A percentile compares a stretch with the other conserved stretches of the same genome.
Conservation (phyloP, 1,140 invertebrate species). For the Melitaea cinxia region DNA sequence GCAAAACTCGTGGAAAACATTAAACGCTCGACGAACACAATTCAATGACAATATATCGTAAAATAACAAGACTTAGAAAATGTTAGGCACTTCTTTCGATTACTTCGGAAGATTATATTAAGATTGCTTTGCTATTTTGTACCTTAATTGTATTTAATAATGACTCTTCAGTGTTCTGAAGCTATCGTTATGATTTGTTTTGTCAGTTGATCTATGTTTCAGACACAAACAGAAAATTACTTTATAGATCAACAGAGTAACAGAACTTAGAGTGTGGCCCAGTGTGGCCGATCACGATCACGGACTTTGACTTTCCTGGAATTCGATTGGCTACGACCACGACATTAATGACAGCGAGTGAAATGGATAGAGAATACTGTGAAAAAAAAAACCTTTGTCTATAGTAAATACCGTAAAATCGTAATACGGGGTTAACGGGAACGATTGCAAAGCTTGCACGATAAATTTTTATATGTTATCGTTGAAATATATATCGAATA, state of each 20-base stretch:
- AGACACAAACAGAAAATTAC: slow-evolving; percentile 40
- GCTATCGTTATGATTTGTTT: slow-evolving; percentile 17
- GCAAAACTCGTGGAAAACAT: slow-evolving; percentile 63
- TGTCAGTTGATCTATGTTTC: slow-evolving; percentile 16
- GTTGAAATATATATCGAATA: too few relatives aligned
- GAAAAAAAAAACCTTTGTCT: background rate
- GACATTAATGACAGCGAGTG: background rate
- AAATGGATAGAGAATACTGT: background rate
- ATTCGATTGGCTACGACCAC: slow-evolving; percentile 38
- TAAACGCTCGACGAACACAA: slow-evolving; percentile 58
- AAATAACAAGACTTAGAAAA: slow-evolving; percentile 60
- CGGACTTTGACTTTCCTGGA: slow-evolving; percentile 39
- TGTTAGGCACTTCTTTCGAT: slow-evolving; percentile 72
- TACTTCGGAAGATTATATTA: slow-evolving; percentile 37
- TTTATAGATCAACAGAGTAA: slow-evolving; percentile 39
- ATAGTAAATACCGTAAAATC: background rate
- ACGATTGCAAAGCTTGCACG: too few relatives aligned
- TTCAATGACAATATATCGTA: slow-evolving; percentile 47
- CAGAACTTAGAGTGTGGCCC: background rate
- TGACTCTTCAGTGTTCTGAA: slow-evolving; percentile 13
- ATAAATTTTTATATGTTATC: too few relatives aligned
- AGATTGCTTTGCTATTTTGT: slow-evolving; percentile 36
- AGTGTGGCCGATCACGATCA: slow-evolving; percentile 21
- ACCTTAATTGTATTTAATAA: slow-evolving; percentile 19
- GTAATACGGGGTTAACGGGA: too few relatives aligned